A percentile compares a stretch with the other conserved stretches of the same genome.
Evolutionary conservation across 2,113 vertebrate species (phyloP).

Genomic region (Tupaia chinensis): DNA sequence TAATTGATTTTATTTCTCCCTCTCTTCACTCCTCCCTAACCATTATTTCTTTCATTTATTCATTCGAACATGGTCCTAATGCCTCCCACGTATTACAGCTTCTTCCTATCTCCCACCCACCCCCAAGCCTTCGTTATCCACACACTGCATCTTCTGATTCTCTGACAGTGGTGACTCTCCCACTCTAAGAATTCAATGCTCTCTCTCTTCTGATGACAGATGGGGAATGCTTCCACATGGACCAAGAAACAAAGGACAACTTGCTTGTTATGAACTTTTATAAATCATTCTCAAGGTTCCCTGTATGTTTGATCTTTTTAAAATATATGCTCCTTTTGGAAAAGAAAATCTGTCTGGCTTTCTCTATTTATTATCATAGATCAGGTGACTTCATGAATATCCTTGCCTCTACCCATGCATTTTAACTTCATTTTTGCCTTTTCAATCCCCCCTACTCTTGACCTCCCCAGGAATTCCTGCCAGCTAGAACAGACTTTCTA

Average conservation of each 20-base stretch:
- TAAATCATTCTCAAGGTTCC: conserved; percentile 16
- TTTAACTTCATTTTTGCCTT: conserved; percentile 16
- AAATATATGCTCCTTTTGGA: not conserved
- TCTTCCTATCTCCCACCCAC: too few species aligned
- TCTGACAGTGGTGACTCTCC: not conserved
- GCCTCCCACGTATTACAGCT: not conserved
- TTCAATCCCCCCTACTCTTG: not conserved
- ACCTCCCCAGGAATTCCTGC: not conserved
- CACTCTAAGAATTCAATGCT: not conserved
- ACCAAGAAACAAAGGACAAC: conserved; percentile 43
- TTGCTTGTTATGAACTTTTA: not conserved
- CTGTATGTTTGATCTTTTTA: conserved; percentile 7
- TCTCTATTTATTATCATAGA: not conserved
- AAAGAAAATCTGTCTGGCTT: not conserved
- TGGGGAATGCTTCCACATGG: not conserved
- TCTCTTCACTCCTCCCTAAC: not conserved
- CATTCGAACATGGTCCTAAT: not conserved
- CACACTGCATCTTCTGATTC: not conserved
- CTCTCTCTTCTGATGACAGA: not conserved
- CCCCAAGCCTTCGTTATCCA: not conserved
- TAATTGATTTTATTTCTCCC: not conserved
- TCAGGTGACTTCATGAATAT: not conserved
- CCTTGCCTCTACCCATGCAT: not conserved
- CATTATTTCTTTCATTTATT: not conserved
- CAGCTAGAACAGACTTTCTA: not conserved